A percentile compares a stretch with the other conserved stretches of the same genome.
Evolutionary conservation across 2,888 invertebrate genomes (phyloP).

Genomic region (Agrochola lota): DNA sequence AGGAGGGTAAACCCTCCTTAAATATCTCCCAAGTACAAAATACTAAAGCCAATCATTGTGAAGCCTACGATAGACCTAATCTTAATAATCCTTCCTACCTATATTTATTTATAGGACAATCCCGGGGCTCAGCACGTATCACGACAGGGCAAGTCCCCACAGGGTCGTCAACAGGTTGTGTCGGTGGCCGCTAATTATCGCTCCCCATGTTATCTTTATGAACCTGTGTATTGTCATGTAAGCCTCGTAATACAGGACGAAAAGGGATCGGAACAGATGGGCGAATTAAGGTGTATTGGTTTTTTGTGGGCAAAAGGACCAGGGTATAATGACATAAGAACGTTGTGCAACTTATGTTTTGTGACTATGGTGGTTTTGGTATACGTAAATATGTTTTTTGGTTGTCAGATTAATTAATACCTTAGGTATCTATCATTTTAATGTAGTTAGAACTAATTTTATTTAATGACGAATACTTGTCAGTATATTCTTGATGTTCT

Average conservation of each 20-base stretch:
- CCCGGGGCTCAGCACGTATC: constrained; percentile 35
- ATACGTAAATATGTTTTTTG: background rate
- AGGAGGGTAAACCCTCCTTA: too few relatives aligned
- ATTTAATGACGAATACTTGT: background rate
- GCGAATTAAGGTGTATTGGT: constrained; percentile 27
- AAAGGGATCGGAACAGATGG: constrained; percentile 32
- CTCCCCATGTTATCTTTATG: constrained; percentile 61
- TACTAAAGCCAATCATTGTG: background rate
- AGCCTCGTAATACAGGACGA: constrained; percentile 16
- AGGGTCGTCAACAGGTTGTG: constrained; percentile 58
- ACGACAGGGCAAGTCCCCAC: constrained; percentile 33
- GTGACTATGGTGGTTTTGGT: background rate
- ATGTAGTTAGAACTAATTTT: background rate
- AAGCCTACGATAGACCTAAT: background rate
- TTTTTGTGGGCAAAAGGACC: constrained; percentile 32
- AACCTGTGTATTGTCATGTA: constrained; percentile 52
- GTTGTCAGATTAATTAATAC: background rate
- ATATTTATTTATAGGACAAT: constrained; percentile 47
- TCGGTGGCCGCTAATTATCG: constrained; percentile 52
- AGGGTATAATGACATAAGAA: constrained; percentile 13
- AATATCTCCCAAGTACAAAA: background rate
- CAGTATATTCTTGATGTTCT: background rate
- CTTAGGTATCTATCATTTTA: background rate
- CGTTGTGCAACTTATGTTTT: background rate
- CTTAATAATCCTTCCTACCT: constrained; percentile 35